A percentile compares a stretch with the other conserved stretches of the same genome.
phyloP scores from a whole-genome alignment of 2,888 invertebrate genomes.

The Eucriotettix oculatus region DNA sequence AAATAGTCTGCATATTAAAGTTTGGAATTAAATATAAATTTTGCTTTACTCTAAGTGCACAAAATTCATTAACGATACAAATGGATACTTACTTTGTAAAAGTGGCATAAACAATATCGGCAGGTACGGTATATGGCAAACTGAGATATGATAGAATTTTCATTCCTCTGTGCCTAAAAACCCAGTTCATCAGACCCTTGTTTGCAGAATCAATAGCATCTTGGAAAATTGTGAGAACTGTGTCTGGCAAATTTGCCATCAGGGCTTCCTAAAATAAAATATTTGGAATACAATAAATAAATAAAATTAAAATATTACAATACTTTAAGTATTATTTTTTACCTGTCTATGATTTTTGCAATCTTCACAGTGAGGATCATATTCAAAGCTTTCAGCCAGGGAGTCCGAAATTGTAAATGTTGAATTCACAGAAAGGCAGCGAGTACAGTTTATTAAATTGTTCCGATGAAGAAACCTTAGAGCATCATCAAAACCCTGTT shows the following conservation, averaged over 20 bases:
- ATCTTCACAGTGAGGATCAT: constrained; percentile 73
- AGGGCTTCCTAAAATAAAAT: constrained; percentile 53
- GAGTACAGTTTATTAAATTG: constrained; percentile 80
- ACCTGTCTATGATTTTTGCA: constrained; percentile 80
- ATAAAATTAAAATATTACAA: neutral
- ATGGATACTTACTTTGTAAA: constrained; percentile 60
- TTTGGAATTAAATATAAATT: too few relatives aligned
- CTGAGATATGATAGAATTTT: constrained; percentile 63
- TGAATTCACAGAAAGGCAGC: constrained; percentile 78
- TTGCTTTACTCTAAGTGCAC: too few relatives aligned
- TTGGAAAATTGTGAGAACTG: constrained; percentile 78
- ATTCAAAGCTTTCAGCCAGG: constrained; percentile 51
- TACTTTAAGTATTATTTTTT: neutral
- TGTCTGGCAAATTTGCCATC: constrained; percentile 75
- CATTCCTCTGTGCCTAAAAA: constrained; percentile 70
- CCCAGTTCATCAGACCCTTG: constrained; percentile 77
- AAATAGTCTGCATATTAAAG: neutral
- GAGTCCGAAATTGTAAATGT: constrained; percentile 67
- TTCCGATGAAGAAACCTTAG: constrained; percentile 71
- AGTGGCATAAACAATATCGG: constrained; percentile 73
- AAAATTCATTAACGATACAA: too few relatives aligned
- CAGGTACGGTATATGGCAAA: constrained; percentile 74
- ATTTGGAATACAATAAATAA: neutral
- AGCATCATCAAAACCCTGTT: constrained; percentile 91
- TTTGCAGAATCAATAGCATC: constrained; percentile 87